These are phyloP conservation scores for Aphidius gifuensis DNA, from an alignment of 1,140 invertebrate species.

Conservation along the genomic window DNA sequence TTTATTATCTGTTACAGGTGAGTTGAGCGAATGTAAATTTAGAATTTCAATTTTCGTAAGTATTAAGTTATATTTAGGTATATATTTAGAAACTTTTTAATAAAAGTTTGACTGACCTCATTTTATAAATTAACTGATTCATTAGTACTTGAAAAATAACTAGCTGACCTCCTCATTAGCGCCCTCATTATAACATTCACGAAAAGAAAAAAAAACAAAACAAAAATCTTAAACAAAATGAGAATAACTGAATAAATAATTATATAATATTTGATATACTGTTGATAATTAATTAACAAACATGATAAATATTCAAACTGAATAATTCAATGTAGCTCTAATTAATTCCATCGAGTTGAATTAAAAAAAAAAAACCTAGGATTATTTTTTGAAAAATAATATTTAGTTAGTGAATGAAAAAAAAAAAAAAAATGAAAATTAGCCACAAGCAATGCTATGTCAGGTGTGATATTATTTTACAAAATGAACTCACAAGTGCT, in stretches of 20 bases:
- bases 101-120: not conserved
- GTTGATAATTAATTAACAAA: too few species aligned
- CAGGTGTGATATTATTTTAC: constrained; percentile 16
- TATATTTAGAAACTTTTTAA: not conserved
- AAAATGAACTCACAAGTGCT: constrained; percentile 18
- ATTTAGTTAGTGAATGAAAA: not conserved
- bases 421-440: not conserved
- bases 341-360: too few species aligned
- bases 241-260: too few species aligned
- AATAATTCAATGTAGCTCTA: too few species aligned
- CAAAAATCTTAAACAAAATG: too few species aligned
- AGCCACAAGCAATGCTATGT: constrained; percentile 7
- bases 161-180: constrained; percentile 1
- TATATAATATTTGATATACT: too few species aligned
- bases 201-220: not conserved
- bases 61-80: not conserved
- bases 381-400: not conserved
- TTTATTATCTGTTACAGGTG: constrained; percentile 30
- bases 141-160: constrained; percentile 11
- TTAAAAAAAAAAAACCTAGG: not conserved
- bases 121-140: constrained; percentile 9
- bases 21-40: constrained; percentile 15
- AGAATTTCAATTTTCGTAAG: too few species aligned
- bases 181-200: not conserved
- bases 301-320: too few species aligned